Conservation (phyloP, 2,888 invertebrate species). For the Harpalus rubripes region DNA sequence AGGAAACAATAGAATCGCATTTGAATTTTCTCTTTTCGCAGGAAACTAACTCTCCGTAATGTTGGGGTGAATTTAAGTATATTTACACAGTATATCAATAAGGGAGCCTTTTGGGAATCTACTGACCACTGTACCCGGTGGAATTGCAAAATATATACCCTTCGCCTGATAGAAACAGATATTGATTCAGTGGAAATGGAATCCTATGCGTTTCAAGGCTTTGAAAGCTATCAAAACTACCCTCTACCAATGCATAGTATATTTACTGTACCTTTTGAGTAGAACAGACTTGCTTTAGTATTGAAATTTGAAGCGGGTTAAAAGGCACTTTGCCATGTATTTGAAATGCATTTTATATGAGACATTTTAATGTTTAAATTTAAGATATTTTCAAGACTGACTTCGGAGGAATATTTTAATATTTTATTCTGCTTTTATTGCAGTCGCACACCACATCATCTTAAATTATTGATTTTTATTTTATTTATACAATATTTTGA, state of each 20-base stretch:
- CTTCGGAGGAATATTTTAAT: slow-evolving; percentile 32
- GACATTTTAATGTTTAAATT: slow-evolving; percentile 67
- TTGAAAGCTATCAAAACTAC: slow-evolving; percentile 39
- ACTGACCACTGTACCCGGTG: slow-evolving; percentile 75
- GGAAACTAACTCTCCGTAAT: slow-evolving; percentile 41
- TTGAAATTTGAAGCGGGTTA: slow-evolving; percentile 73
- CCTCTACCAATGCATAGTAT: slow-evolving; percentile 75
- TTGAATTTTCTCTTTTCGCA: slow-evolving; percentile 29
- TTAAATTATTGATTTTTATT: slow-evolving; percentile 7
- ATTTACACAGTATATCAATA: slow-evolving; percentile 79
- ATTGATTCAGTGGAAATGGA: slow-evolving; percentile 66
- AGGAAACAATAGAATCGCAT: slow-evolving; percentile 50
- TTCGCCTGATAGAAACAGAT: slow-evolving; percentile 69
- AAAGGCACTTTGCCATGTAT: slow-evolving; percentile 74
- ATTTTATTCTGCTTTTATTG: slow-evolving; percentile 2
- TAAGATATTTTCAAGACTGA: slow-evolving; percentile 48
- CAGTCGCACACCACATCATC: background rate
- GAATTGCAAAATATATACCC: slow-evolving; percentile 76
- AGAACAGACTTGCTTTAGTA: slow-evolving; percentile 73
- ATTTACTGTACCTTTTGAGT: slow-evolving; percentile 74
- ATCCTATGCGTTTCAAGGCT: background rate
- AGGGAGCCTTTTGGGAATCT: slow-evolving; percentile 74
- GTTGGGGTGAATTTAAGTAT: slow-evolving; percentile 73
- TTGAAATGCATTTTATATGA: slow-evolving; percentile 74
- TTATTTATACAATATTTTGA: no score